Base-by-base conservation (phyloP, 2,113 vertebrate genomes). In the Mohoua ochrocephala region DNA sequence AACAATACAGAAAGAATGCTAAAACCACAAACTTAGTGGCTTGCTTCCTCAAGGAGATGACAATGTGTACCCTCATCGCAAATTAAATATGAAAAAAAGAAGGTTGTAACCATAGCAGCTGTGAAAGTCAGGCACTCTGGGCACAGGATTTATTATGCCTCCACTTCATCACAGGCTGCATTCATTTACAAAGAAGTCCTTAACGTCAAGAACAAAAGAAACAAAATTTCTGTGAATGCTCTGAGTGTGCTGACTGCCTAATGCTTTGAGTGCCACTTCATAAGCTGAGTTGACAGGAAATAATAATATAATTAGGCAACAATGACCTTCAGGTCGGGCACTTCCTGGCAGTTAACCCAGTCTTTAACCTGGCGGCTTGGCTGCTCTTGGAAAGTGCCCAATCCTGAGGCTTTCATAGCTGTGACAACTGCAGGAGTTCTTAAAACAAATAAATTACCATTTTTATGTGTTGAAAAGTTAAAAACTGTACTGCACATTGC, bases 371-470 rank as follows among this genome's bases (percentile, higher is more conserved):
- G 78, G n/a, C 0, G 2, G 37, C n/a, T 64, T 56, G 45, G 18
- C 33, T 44, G 61, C 89, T 70, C 73, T 64, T 80, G 52, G 59
- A 47, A 84, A 42, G 35, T 67, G 37, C 69, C 89, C 10, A 23
- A 11, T 91, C 67, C 82, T 26, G 54, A 85, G 76, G n/a, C n/a
- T 93, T 83, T 87, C 70, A 37, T 37, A 61, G 56, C 89, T 95
- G 15, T 56, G 88, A 91, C 77, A 86, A 89, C 84, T 67, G 39
- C 6, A 6, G 47, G 78, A 81, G 60, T 39, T 65, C 75, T 94
- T 91, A 92, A 96, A 97, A 97, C 95, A 94, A 96, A 95, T 64
- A 88, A 87, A 95, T 96, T 94, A 96, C 83, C 80, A 87, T 96
- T 96, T 96, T 95, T 96, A 74, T 84, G 67, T 39, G 44, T 47